Evolutionary conservation across 2,888 invertebrate genomes (phyloP).

Genomic region (Pseudeuparius sepicola): DNA sequence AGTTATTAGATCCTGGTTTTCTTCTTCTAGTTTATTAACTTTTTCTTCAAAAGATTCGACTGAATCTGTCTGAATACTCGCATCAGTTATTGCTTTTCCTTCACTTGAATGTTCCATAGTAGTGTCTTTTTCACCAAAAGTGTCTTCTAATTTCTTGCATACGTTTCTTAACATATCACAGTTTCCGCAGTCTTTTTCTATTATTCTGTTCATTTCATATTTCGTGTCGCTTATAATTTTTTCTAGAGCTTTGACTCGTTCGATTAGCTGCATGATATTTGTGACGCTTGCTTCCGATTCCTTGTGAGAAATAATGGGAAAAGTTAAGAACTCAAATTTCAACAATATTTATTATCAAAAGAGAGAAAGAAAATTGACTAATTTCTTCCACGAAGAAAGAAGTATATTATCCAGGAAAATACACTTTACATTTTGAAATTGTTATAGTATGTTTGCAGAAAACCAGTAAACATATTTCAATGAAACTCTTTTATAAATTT

Average conservation of each 20-base stretch:
- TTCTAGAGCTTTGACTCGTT: conserved; percentile 42
- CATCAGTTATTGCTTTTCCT: conserved; percentile 20
- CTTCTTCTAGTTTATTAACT: conserved; percentile 27
- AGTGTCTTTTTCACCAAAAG: conserved; percentile 13
- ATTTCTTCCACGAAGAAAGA: too few species aligned
- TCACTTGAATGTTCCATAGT: conserved; percentile 10
- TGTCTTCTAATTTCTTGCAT: conserved; percentile 24
- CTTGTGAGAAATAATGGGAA: conserved; percentile 21
- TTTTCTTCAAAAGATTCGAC: conserved; percentile 25
- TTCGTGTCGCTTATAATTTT: conserved; percentile 39
- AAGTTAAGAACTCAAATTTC: too few species aligned
- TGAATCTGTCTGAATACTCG: conserved; percentile 26
- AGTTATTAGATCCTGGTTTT: conserved; percentile 38
- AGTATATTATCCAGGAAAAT: too few species aligned
- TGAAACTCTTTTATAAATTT: too few species aligned
- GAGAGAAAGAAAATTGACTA: too few species aligned
- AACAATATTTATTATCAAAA: too few species aligned
- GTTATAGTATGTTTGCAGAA: too few species aligned
- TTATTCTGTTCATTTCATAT: conserved; percentile 30
- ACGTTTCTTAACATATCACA: conserved; percentile 29
- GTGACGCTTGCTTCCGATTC: conserved; percentile 19
- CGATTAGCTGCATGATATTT: conserved; percentile 34
- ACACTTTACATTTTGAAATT: too few species aligned
- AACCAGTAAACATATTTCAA: too few species aligned
- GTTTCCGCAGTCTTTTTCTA: conserved; percentile 27